Evolutionary conservation across 2,113 vertebrate species (phyloP).

Genomic region (Ophiodon elongatus): DNA sequence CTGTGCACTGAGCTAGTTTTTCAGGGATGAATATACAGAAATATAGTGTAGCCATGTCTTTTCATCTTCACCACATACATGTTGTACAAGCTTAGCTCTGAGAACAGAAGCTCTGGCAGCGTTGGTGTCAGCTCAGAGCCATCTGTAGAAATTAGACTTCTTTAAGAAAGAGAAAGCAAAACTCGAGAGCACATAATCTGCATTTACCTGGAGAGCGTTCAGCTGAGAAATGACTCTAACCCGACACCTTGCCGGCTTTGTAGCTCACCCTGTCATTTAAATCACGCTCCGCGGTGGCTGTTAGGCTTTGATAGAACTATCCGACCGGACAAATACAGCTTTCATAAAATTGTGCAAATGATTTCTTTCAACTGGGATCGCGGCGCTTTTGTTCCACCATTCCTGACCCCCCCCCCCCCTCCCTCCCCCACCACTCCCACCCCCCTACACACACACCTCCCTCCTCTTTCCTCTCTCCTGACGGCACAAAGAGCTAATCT

Average conservation of each 20-base stretch:
- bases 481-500: constrained; percentile 75
- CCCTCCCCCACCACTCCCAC: constrained; percentile 25
- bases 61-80: constrained; percentile 70
- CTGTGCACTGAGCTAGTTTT: constrained; percentile 20
- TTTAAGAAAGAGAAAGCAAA: constrained; percentile 64
- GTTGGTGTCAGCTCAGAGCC: constrained; percentile 62
- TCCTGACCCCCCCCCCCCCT: constrained; percentile 25
- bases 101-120: constrained; percentile 66
- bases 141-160: constrained; percentile 67
- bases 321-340: constrained; percentile 73
- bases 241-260: constrained; percentile 64
- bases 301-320: constrained; percentile 75
- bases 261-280: constrained; percentile 67
- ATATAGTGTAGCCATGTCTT: constrained; percentile 55
- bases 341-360: constrained; percentile 75
- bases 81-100: constrained; percentile 66
- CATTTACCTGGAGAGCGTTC: constrained; percentile 76
- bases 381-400: constrained; percentile 63
- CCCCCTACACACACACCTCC: no score
- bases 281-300: constrained; percentile 59
- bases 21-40: constrained; percentile 65
- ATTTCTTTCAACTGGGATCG: constrained; percentile 76
- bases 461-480: constrained; percentile 53
- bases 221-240: constrained; percentile 75
- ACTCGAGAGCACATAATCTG: constrained; percentile 69